Percentiles rank a stretch among this genome's conserved stretches.
Conservation (phyloP, 2,113 vertebrate genomes). For the Pachycephala philippinensis region DNA sequence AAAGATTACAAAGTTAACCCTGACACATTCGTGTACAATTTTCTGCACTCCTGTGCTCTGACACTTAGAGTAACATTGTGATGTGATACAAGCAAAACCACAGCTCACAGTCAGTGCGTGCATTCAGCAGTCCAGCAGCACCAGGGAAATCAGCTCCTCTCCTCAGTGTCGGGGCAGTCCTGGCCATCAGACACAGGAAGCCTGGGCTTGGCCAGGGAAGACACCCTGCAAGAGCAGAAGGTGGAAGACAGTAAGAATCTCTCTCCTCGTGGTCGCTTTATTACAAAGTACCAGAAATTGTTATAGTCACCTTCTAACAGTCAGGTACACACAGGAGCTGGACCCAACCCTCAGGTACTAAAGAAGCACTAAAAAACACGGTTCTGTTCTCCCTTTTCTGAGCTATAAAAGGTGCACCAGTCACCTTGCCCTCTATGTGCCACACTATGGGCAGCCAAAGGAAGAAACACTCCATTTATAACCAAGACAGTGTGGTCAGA, state of each 20-base stretch:
- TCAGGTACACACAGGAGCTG: not conserved
- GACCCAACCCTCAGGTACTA: not conserved
- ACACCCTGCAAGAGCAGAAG: not conserved
- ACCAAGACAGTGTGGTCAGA: not conserved
- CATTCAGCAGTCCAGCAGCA: not conserved
- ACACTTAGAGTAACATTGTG: not conserved
- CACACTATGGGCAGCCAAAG: not conserved
- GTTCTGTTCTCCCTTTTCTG: not conserved
- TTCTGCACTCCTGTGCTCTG: not conserved
- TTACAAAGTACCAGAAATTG: not conserved
- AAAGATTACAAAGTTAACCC: not conserved
- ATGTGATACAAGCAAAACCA: not conserved
- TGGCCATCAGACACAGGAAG: not conserved
- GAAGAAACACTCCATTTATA: not conserved
- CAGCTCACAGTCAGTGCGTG: not conserved
- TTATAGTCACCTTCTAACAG: not conserved
- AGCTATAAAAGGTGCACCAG: not conserved
- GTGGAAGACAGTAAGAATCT: not conserved
- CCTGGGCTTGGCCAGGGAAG: not conserved
- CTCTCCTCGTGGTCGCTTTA: not conserved
- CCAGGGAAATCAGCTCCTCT: not conserved
- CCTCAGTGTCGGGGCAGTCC: fast-evolving
- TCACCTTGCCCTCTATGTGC: fast-evolving
- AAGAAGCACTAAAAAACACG: fast-evolving
- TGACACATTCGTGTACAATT: fast-evolving